phyloP scores from a whole-genome alignment of 2,113 vertebrate genomes.

The Hirundichthys speculiger region DNA sequence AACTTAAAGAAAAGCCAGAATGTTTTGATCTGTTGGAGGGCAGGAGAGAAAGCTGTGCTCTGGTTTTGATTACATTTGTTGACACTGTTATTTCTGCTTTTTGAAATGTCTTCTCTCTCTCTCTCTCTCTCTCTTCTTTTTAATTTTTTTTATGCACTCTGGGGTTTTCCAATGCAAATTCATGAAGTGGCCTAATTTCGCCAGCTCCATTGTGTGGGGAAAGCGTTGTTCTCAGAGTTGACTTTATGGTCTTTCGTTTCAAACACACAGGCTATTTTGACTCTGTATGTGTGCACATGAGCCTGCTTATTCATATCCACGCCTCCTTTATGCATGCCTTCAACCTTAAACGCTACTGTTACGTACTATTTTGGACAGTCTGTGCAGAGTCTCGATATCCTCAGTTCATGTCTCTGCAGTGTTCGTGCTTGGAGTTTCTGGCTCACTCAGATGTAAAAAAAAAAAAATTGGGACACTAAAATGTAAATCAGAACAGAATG shows the following conservation, averaged over 20 bases:
- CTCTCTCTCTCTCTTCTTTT: no score
- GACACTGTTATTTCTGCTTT: constrained; percentile 45
- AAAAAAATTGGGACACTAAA: no score
- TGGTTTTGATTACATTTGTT: constrained; percentile 54
- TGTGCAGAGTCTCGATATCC: constrained; percentile 42
- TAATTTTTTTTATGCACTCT: no score
- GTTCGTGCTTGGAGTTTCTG: constrained; percentile 45
- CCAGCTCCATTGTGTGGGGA: constrained; percentile 40
- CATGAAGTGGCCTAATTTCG: constrained; percentile 39
- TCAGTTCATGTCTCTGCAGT: constrained; percentile 42
- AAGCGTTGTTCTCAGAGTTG: constrained; percentile 34
- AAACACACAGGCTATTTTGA: constrained; percentile 40
- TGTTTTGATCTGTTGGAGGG: constrained; percentile 6
- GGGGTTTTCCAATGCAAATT: constrained; percentile 48
- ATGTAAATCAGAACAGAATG: no score
- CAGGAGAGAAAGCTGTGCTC: constrained; percentile 32
- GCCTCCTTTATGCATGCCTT: constrained; percentile 12
- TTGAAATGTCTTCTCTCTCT: constrained; percentile 1
- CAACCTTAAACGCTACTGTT: background rate
- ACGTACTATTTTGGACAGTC: constrained; percentile 38
- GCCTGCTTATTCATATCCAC: background rate
- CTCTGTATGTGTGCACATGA: constrained; percentile 14
- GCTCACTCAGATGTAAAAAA: constrained; percentile 31
- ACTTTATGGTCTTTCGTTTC: constrained; percentile 30
- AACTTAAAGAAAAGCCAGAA: constrained; percentile 28